phyloP scores from a whole-genome alignment of 2,888 invertebrate species.

The Chymomyza amoena region DNA sequence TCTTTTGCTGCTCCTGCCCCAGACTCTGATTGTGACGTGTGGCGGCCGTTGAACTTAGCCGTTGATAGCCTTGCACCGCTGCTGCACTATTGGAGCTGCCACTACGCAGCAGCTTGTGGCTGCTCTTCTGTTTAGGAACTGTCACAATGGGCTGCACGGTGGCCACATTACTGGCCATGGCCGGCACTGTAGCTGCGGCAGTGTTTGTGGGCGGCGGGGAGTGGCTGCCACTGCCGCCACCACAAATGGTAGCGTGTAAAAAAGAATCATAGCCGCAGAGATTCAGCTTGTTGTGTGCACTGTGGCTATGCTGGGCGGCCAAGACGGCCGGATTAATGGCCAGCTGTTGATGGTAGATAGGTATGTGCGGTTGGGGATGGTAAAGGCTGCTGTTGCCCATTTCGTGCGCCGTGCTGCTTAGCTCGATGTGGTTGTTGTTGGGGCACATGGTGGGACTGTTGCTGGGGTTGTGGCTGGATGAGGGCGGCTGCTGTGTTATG shows the following conservation, averaged over 20 bases:
- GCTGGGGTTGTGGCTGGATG: constrained; percentile 74
- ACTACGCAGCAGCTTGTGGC: constrained; percentile 34
- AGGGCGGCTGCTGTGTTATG: constrained; percentile 42
- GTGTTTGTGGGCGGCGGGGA: constrained; percentile 67
- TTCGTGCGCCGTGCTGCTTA: constrained; percentile 62
- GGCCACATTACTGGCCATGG: constrained; percentile 61
- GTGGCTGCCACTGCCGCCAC: constrained; percentile 65
- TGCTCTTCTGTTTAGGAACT: constrained; percentile 24
- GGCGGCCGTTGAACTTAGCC: constrained; percentile 22
- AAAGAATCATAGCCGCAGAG: constrained; percentile 82
- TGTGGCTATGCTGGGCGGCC: constrained; percentile 71
- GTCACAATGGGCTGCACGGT: constrained; percentile 77
- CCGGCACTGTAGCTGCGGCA: constrained; percentile 22
- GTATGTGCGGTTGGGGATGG: constrained; percentile 79
- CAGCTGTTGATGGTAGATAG: constrained; percentile 82
- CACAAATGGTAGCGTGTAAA: constrained; percentile 83
- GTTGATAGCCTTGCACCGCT: constrained; percentile 29
- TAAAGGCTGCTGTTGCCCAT: constrained; percentile 54
- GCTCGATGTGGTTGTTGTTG: constrained; percentile 44
- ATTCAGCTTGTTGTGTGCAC: constrained; percentile 78
- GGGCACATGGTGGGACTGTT: constrained; percentile 77
- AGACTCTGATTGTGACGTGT: constrained; percentile 49
- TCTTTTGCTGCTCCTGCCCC: constrained; percentile 49
- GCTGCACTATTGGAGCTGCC: neutral
- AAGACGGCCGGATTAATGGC: constrained; percentile 82